Evolutionary conservation across 2,797 vertebrate species (phyloP), one percentile per base, ranked within the genome.

Genomic region (Pipistrellus pipistrellus): DNA sequence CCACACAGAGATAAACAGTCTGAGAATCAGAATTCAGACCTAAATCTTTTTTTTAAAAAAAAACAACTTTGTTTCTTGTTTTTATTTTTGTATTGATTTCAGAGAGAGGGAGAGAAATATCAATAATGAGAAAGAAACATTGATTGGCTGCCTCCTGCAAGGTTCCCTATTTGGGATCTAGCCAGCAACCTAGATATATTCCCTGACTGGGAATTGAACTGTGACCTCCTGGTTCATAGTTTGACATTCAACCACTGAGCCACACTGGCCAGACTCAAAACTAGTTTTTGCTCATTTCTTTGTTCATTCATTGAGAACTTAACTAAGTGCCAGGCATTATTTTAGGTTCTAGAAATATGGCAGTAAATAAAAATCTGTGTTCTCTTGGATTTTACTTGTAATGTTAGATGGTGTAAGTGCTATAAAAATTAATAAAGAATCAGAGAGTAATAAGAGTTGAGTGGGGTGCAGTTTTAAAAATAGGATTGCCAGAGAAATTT

Each of bases 21-120:
- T 73, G 51, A 95, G 38, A 91, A 83, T 21, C 15, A 87, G 69
- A 83, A 73, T 84, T 78, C 88, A 88, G 62, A 87, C 30, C n/a
- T 57, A 68, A 27, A 78, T 57, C 71, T 93, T 59, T 59, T 57
- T 59, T 59, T 27, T 4, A n/a, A n/a, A 59, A 59, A 15, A 51
- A 51, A 51, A 57, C 55, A 57, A 11, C 21, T 57, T 27, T 59
- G 57, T 59, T 59, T 59, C 57, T 59, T 59, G 23, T 59, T 59
- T 59, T 59, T 27, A 27, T 59, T 59, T 59, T 59, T 59, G 25
- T 59, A 59, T 59, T 59, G 25, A 59, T 59, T 59, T 59, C 11
- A 27, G 57, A 59, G 57, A 59, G 57, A 59, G 57, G 57, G 27
- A 59, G 57, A 11, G 23, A 59, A 59, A 59, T 27, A 27, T 27